Percentiles rank a stretch among this genome's conserved stretches.
These are phyloP conservation scores for Lepidonotus clava DNA, from an alignment of 2,888 invertebrate genomes.

Conservation along the genomic window DNA sequence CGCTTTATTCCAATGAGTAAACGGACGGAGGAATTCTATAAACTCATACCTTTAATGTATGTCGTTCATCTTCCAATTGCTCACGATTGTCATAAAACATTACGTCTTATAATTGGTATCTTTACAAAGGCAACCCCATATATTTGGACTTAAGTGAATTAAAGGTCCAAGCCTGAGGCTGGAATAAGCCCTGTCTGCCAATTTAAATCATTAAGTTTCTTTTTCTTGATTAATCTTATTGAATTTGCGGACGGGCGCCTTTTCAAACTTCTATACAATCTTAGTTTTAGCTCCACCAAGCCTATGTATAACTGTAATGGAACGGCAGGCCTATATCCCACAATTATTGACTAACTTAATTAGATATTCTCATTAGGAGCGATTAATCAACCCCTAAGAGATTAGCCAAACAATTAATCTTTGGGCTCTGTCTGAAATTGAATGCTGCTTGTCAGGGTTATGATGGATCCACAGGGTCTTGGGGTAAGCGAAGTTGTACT, in stretches of 20 bases:
- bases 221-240: not conserved
- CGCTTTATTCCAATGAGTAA: no score
- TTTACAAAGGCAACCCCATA: no score
- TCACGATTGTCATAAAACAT: no score
- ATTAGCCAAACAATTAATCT: conserved; percentile 28
- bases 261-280: not conserved
- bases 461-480: no score
- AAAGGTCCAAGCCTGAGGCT: not conserved
- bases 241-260: not conserved
- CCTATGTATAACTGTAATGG: not conserved
- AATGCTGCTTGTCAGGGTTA: not conserved
- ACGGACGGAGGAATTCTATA: no score
- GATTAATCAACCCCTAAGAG: not conserved
- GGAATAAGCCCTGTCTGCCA: not conserved
- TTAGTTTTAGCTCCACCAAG: not conserved
- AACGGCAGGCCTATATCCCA: not conserved
- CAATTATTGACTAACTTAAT: not conserved
- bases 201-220: not conserved
- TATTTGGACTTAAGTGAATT: not conserved
- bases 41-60: no score
- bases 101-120: no score
- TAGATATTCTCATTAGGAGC: not conserved
- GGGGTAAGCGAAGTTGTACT: no score
- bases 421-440: not conserved
- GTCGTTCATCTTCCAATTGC: no score